Evolutionary conservation across 2,888 invertebrate genomes (phyloP).

Genomic region (Dione juno): DNA sequence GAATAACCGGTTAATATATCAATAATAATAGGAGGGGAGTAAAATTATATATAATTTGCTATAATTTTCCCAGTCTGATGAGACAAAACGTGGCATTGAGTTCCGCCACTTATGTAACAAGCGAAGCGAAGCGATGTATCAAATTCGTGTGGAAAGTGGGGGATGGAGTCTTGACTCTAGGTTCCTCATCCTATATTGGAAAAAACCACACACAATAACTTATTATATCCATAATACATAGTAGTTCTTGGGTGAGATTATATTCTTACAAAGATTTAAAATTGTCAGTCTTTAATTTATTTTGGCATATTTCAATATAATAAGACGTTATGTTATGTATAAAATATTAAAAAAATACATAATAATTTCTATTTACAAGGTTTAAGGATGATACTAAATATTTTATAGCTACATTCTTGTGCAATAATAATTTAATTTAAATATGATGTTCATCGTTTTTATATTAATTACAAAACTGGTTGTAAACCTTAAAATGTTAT

Average conservation of each 20-base stretch:
- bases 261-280: too few species aligned
- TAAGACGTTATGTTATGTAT: background rate
- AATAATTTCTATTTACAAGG: background rate
- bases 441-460: slow-evolving; percentile 12
- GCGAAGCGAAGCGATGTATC: background rate
- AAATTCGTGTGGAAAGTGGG: background rate
- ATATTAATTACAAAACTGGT: slow-evolving; percentile 28
- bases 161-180: background rate
- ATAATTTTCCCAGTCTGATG: too few species aligned
- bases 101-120: background rate
- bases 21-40: too few species aligned
- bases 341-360: background rate
- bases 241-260: too few species aligned
- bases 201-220: too few species aligned
- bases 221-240: too few species aligned
- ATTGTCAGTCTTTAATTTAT: too few species aligned
- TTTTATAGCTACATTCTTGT: slow-evolving; percentile 12
- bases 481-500: slow-evolving; percentile 12
- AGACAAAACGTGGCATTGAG: background rate
- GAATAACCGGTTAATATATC: too few species aligned
- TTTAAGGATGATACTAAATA: slow-evolving; percentile 6
- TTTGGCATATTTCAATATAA: too few species aligned
- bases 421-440: background rate
- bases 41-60: too few species aligned
- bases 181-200: too few species aligned